Evolutionary conservation across 1,140 invertebrate species (phyloP), one percentile per base, ranked within the genome.

Genomic region (Drosophila cardini): DNA sequence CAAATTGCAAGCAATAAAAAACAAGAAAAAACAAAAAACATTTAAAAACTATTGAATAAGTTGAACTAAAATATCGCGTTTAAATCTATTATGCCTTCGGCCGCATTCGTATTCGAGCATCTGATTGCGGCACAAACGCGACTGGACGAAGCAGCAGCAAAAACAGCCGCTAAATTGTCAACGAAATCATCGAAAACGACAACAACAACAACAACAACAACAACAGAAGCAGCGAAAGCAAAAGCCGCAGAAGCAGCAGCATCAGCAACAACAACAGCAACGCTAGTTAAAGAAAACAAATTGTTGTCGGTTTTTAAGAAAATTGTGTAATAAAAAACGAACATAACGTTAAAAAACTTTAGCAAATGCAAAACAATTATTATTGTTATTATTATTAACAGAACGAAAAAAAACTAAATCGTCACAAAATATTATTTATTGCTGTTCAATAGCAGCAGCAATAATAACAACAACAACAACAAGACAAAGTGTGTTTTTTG

Each of bases 41-140:
- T 26, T 58, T 50, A 36, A 48, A 11, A 42, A 26, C 5, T 43
- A 36, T 42, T 48, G 38, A 30, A 30, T 32, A 57, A 30, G 9
- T 30, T 55, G 15, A 55, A 34, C 38, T 26, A 5, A 13, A 43
- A 16, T 16, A 55, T 61, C 64, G 65, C 43, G 38, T 69, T 64
- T 40, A 18, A 52, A 9, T 36, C 16, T 71, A 89, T 84, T 74
- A 89, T 89, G 84, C 84, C 84, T 89, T 89, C 84, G 34, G 80
- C 84, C 45, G 76, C 73, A 70, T 89, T 89, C 78, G 80, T 91
- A 52, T 78, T 90, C 30, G 90, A 91, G 83, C 90, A 91, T 76
- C 82, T 91, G 45, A 87, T 91, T 78, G 78, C 83, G 70, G 90
- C 90, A 73, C 85, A 91, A 82, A 62, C 76, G 55, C 84, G 84